Base-by-base conservation (phyloP, 2,113 vertebrate genomes). In the Toxotes chatareus region DNA sequence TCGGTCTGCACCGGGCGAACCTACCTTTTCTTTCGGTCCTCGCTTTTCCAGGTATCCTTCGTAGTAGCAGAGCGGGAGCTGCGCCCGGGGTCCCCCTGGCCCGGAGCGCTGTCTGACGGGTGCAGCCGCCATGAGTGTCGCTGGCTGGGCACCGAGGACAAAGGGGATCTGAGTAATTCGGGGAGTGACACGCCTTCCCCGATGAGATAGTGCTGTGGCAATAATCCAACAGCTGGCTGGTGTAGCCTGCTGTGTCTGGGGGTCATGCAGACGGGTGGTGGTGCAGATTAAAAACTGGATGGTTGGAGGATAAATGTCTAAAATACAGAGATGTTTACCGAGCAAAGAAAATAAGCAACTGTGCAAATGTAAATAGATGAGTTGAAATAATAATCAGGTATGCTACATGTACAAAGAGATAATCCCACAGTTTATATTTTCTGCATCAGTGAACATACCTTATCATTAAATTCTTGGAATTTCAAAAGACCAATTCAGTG, bases 21-120 rank as follows among this genome's bases (percentile, higher is more conserved):
- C 62, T 91, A 97, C 97, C 96, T 81, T 94, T 23, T 97, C 96
- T 8, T 89, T 90, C 12, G 94, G 82, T 67, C 93, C 94, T 40
- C 94, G 84, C 89, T 97, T 98, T 87, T 97, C 96, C 74, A 98
- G 89, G 81, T 96, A 96, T 21, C 95, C 96, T 84, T 97, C 96
- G 6, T 96, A 93, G 89, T 98, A 97, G 81, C 96, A 96, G 7
- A 94, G 92, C 2, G 96, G 96, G 34, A 93, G 91, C 77, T 90
- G 56, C 21, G 91, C 68, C 83, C 95, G 91, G 60, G 90, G 59
- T 68, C 91, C 91, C 70, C 91, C 94, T 47, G 93, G 59, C 75
- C 94, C 95, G 78, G 92, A 85, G 75, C 94, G 94, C 90, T 94
- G 93, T 87, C 88, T 95, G 85, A 93, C 88, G 89, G 93, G 89